These are phyloP conservation scores for Myotis planiceps DNA, from an alignment of 2,797 vertebrate species.

Conservation along the genomic window DNA sequence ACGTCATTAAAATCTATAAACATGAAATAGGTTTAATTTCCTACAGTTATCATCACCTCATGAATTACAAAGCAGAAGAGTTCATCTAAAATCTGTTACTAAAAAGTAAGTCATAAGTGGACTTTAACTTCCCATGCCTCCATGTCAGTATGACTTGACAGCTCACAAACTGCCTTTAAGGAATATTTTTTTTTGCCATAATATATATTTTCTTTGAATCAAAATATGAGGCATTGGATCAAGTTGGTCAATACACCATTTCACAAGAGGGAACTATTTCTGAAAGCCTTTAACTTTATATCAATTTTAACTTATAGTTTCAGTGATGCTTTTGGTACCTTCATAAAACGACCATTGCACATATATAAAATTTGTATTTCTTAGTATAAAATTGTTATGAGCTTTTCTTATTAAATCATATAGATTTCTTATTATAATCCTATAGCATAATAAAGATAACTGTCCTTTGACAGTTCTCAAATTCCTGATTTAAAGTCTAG, in stretches of 20 bases:
- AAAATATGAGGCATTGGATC: neutral
- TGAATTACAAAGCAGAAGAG: neutral
- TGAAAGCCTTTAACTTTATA: neutral
- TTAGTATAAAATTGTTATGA: neutral
- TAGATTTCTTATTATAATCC: neutral
- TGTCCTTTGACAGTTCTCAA: neutral
- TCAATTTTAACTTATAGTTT: neutral
- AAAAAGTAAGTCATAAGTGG: neutral
- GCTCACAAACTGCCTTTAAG: neutral
- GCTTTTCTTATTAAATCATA: neutral
- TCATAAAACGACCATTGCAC: neutral
- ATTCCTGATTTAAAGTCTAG: neutral
- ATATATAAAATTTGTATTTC: neutral
- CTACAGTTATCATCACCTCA: neutral
- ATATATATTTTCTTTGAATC: neutral
- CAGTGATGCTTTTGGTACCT: neutral
- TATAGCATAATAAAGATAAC: neutral
- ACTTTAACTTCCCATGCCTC: neutral
- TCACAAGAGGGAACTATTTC: neutral
- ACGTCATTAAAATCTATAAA: conserved; percentile 4
- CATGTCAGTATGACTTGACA: neutral
- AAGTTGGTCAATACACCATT: neutral
- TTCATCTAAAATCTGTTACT: neutral
- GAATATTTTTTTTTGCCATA: neutral
- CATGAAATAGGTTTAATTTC: neutral